These are phyloP conservation scores for Discoglossus pictus DNA, from an alignment of 2,797 vertebrate genomes.

Conservation along the genomic window DNA sequence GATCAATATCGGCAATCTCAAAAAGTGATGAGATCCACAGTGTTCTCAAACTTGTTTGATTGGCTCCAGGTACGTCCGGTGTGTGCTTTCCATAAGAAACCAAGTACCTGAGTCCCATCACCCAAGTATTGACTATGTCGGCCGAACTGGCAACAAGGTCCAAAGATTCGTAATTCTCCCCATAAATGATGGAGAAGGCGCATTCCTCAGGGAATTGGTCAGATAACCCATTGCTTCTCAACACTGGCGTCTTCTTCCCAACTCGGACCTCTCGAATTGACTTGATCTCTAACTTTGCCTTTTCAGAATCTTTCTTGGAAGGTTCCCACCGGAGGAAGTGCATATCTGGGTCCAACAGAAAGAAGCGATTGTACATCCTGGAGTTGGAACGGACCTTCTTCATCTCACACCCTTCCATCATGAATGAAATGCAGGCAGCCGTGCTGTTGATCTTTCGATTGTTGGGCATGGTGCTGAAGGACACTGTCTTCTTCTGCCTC, in stretches of 20 bases:
- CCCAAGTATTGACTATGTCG: conserved; percentile 89
- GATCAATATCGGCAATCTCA: conserved; percentile 80
- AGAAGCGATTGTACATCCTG: conserved; percentile 92
- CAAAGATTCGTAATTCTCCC: conserved; percentile 91
- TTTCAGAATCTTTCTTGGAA: conserved; percentile 90
- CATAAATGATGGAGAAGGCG: conserved; percentile 91
- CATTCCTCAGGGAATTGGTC: conserved; percentile 92
- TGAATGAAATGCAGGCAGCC: conserved; percentile 90
- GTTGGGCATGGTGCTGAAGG: conserved; percentile 90
- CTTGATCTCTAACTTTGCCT: conserved; percentile 90
- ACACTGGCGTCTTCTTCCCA: conserved; percentile 88
- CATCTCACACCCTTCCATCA: conserved; percentile 93
- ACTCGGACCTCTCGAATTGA: conserved; percentile 87
- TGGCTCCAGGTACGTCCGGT: conserved; percentile 74
- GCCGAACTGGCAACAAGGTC: conserved; percentile 87
- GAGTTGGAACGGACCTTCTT: conserved; percentile 94
- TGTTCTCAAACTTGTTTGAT: conserved; percentile 81
- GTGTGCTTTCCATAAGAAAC: conserved; percentile 88
- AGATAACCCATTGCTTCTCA: conserved; percentile 88
- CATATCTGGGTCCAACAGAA: conserved; percentile 86
- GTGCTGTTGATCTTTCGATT: conserved; percentile 92
- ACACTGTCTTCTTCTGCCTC: conserved; percentile 87
- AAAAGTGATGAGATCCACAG: conserved; percentile 92
- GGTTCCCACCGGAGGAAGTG: conserved; percentile 89
- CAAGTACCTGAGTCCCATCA: conserved; percentile 90